Evolutionary conservation across 2,888 invertebrate genomes (phyloP), one percentile per base, ranked within the genome.

Genomic region (Allacma fusca): DNA sequence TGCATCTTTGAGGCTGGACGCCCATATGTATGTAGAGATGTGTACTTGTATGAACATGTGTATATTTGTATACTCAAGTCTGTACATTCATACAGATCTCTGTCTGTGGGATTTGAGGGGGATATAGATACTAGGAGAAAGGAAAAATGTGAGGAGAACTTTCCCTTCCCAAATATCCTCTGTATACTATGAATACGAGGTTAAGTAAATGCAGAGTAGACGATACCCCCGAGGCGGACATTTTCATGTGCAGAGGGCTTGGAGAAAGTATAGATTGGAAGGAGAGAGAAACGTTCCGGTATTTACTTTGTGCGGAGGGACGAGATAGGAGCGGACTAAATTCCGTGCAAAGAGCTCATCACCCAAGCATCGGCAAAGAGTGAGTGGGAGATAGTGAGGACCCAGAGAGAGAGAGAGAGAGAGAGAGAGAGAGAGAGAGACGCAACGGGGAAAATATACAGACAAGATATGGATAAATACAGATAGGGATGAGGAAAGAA

Each of bases 321-420:
- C 16, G 34, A 59, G 40, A 40, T 59, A 29, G 72, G 29, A 40
- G 29, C 16, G 21, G 28, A 24, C 62, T 4, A 74, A 75, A 75
- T 64, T 75, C 44, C 78, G 78, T 78, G 78, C 75, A 59, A 78
- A 78, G 70, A 75, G 67, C 75, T 28, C 78, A 78, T 78, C 70
- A 78, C 40, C 21, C 13, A 29, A 29, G 44, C 50, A 50, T 50
- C 50, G 4, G 28, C 34, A 69, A 21, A 65, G 40, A 67, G 72
- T 57, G 44, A 67, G 65, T 73, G 65, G 26, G 62, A 64, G 29
- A 19, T 9, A 67, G 67, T 5, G 34, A 4, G 13, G 34, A 19
- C 19, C 26, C 28, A 19, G 34, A n/a, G n/a, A n/a, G 62, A 62
- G n/a, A 69, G 9, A 65, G 40, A 67, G 72, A 68, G 44, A 67